Percentiles rank a stretch among this genome's conserved stretches.
Evolutionary conservation across 2,888 invertebrate species (phyloP).

Genomic region (Eristalinus sepulchralis): DNA sequence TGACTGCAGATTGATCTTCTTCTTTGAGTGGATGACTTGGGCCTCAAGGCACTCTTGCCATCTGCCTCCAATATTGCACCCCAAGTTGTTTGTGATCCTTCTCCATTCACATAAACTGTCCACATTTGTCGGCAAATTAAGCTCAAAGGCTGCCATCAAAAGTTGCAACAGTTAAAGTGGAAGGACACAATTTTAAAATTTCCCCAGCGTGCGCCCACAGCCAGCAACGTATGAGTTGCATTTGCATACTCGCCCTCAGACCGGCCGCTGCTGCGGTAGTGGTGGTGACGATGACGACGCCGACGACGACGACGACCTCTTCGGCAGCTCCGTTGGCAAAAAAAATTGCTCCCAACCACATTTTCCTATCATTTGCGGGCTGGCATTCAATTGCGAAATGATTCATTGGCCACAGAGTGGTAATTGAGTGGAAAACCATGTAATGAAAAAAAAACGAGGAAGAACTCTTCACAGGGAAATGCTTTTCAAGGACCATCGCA

Average conservation of each 20-base stretch:
- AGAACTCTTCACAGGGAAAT: not conserved
- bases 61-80: no score
- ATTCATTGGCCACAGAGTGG: constrained; percentile 44
- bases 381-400: constrained; percentile 32
- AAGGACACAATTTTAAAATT: not conserved
- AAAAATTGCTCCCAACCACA: constrained; percentile 16
- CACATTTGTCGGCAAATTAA: not conserved
- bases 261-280: no score
- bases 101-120: no score
- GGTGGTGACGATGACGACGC: not conserved
- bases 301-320: not conserved
- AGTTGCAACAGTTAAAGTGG: not conserved
- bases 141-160: not conserved
- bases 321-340: not conserved
- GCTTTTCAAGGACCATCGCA: not conserved
- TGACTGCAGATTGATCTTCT: no score
- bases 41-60: no score
- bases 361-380: constrained; percentile 29
- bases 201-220: not conserved
- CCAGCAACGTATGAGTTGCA: no score
- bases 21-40: no score
- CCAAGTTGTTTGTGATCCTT: no score
- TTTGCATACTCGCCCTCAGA: no score
- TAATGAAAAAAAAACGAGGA: constrained; percentile 8
- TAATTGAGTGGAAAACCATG: constrained; percentile 39